These are phyloP conservation scores for Neodontobutis hainanensis DNA, from an alignment of 2,113 vertebrate species.

Conservation along the genomic window DNA sequence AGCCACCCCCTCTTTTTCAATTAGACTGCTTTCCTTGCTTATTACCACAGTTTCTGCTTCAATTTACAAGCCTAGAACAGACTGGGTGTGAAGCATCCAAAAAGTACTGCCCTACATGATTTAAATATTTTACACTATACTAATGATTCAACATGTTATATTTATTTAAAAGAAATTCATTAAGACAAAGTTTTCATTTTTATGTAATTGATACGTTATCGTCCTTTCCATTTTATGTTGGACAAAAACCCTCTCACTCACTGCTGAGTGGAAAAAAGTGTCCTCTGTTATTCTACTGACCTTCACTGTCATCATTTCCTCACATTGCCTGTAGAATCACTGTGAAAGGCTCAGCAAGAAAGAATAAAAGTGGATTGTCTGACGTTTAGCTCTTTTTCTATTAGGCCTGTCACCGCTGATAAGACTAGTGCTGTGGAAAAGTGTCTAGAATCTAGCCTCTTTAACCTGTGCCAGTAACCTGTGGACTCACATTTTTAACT, in stretches of 20 bases:
- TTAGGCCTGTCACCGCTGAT: neutral
- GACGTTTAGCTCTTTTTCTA: constrained; percentile 1
- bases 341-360: constrained; percentile 27
- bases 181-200: neutral
- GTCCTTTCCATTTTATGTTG: neutral
- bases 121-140: neutral
- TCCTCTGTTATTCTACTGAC: constrained; percentile 31
- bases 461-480: neutral
- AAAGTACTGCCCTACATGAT: neutral
- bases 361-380: constrained; percentile 26
- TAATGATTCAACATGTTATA: neutral
- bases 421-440: neutral
- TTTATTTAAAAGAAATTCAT: neutral
- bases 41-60: constrained; percentile 5
- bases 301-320: constrained; percentile 35
- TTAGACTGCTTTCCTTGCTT: constrained; percentile 13
- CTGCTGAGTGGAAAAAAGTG: constrained; percentile 13
- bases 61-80: neutral
- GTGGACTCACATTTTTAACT: no score
- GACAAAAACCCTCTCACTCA: neutral
- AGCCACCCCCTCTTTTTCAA: constrained; percentile 11
- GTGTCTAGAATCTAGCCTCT: neutral
- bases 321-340: constrained; percentile 1
- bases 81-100: neutral
- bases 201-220: neutral